phyloP scores from a whole-genome alignment of 1,140 invertebrate species.

The Drosophila kohkoa region DNA sequence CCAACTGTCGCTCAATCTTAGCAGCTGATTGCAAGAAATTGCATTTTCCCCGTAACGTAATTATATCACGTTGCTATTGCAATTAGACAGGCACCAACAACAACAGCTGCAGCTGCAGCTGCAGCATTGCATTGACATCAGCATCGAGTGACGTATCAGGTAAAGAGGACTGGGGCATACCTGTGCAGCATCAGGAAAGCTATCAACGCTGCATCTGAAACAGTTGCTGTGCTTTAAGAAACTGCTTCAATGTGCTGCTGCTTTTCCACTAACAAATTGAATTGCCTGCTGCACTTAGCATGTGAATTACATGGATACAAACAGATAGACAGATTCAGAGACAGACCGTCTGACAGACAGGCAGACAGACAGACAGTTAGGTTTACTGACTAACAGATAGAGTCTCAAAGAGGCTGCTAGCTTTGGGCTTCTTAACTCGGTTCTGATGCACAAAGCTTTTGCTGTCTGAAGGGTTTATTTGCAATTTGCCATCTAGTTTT shows the following conservation, averaged over 20 bases:
- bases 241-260: conserved; percentile 21
- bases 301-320: conserved; percentile 42
- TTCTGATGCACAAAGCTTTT: conserved; percentile 39
- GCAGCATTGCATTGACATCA: conserved; percentile 1
- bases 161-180: not conserved
- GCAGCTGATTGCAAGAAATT: conserved; percentile 72
- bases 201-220: conserved; percentile 4
- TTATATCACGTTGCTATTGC: conserved; percentile 76
- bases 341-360: not conserved
- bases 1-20: conserved; percentile 35
- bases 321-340: not conserved
- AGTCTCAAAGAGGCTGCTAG: conserved; percentile 4
- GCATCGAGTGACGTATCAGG: not conserved
- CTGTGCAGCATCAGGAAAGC: conserved; percentile 6
- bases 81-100: conserved; percentile 54
- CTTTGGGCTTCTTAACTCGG: conserved; percentile 30
- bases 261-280: conserved; percentile 56
- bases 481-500: conserved; percentile 44
- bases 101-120: not conserved
- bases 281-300: conserved; percentile 74
- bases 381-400: not conserved
- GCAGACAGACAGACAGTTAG: not conserved
- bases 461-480: conserved; percentile 45
- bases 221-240: conserved; percentile 15
- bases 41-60: conserved; percentile 65